Base-by-base conservation (phyloP, 1,140 invertebrate species). In the Myzus persicae region DNA sequence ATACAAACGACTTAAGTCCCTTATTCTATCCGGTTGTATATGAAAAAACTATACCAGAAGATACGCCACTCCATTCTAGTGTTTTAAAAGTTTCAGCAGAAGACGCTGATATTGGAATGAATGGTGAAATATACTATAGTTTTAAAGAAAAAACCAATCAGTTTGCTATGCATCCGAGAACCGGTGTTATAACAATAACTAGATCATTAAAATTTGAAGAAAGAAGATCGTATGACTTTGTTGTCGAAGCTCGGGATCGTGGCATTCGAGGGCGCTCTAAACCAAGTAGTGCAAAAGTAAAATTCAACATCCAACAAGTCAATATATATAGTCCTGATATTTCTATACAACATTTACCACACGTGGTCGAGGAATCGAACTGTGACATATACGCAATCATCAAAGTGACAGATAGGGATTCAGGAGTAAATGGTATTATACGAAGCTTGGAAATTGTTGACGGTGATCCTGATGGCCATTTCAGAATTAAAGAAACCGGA, bases 81-180 rank as follows among this genome's bases (percentile, higher is more conserved):
- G 96, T 98, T 87, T 95, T 97, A 9, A 96, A 96, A 94, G 97
- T 98, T 40, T 96, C 96, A 26, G 99, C 99, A 0, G 98, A 98
- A 94, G 99, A 99, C 95, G 98, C 99, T 18, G 99, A 99, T 95
- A 95, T 98, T 24, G 99, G 98, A 1, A 96, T 98, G 89, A 99
- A 99, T 95, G 98, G 98, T 5, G 98, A 99, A 95, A 98, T 99
- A 94, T 99, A 99, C 95, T 99, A 99, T 95, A 99, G 98, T 95
- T 97, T 99, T 94, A 96, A 96, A n/a, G 96, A 98, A 93, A 98
- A 97, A 20, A 98, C 97, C 14, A 97, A 98, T 94, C 96, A 97
- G 94, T 99, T 99, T 95, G 97, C 98, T 14, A 97, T 99, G 93
- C 98, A 99, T 95, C 98, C 98, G 24, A 98, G 98, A 48, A 98